A percentile compares a stretch with the other conserved stretches of the same genome.
phyloP scores from a whole-genome alignment of 2,113 vertebrate species.

The Tyto alba region DNA sequence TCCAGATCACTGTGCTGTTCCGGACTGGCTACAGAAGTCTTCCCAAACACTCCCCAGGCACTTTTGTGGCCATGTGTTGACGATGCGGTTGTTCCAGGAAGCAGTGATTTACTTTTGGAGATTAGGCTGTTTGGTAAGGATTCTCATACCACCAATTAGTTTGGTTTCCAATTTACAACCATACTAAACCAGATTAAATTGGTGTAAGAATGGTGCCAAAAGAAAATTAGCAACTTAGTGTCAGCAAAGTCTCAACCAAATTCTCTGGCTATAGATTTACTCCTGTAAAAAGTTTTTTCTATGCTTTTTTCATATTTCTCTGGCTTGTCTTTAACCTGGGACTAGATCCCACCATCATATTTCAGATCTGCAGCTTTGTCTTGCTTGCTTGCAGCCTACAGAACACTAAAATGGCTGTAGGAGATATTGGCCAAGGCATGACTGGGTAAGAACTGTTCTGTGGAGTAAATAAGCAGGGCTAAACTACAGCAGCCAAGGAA shows the following conservation, averaged over 20 bases:
- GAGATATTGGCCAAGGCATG: neutral
- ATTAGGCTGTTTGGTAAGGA: conserved; percentile 17
- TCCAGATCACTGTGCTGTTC: neutral
- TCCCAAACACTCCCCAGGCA: neutral
- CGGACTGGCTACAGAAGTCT: neutral
- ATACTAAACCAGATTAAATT: neutral
- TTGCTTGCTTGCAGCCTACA: neutral
- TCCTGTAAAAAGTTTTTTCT: neutral
- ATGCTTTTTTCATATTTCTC: neutral
- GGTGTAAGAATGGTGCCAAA: neutral
- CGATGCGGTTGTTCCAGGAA: conserved; percentile 51
- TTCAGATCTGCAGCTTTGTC: neutral
- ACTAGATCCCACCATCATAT: neutral
- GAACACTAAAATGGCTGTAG: neutral
- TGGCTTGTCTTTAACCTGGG: neutral
- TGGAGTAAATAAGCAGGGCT: neutral
- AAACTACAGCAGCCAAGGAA: neutral
- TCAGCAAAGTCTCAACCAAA: neutral
- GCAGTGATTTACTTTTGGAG: neutral
- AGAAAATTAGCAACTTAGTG: neutral
- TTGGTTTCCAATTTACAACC: neutral
- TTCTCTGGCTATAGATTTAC: neutral
- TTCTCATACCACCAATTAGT: neutral
- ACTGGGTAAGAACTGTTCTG: neutral
- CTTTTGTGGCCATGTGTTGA: neutral